A percentile compares a stretch with the other conserved stretches of the same genome.
Evolutionary conservation across 2,797 vertebrate species (phyloP).

Genomic region (Morelia viridis): DNA sequence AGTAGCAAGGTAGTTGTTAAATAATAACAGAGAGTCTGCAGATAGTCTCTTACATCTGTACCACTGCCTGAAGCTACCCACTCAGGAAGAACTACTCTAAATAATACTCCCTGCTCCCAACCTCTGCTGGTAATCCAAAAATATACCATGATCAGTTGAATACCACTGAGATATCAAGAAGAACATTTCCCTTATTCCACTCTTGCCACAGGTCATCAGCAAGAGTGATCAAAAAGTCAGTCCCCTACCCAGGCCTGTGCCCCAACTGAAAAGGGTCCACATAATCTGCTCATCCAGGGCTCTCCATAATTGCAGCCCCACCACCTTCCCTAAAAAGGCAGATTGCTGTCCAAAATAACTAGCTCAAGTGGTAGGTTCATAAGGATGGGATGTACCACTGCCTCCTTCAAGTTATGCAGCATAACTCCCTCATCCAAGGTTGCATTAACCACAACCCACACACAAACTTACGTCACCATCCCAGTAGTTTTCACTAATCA

Average conservation of each 20-base stretch:
- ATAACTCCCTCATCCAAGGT: not conserved
- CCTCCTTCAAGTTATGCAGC: not conserved
- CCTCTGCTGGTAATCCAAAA: not conserved
- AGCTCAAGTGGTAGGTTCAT: not conserved
- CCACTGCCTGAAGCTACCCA: not conserved
- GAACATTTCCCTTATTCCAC: not conserved
- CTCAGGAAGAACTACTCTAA: not conserved
- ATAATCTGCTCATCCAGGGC: not conserved
- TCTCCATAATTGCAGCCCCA: not conserved
- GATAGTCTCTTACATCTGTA: not conserved
- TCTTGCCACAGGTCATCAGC: not conserved
- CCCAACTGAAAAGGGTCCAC: not conserved
- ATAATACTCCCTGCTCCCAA: not conserved
- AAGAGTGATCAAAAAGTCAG: not conserved
- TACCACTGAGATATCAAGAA: not conserved
- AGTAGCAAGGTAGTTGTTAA: not conserved
- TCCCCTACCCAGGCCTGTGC: not conserved
- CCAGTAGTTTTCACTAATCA: too few relatives aligned
- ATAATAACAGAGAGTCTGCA: not conserved
- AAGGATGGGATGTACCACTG: not conserved
- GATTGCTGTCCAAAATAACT: not conserved
- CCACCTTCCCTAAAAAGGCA: not conserved
- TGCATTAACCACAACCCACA: not conserved
- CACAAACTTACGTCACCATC: not conserved
- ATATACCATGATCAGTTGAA: not conserved